Conservation (phyloP, 1,140 invertebrate genomes). For the Drosophila equinoxialis region DNA sequence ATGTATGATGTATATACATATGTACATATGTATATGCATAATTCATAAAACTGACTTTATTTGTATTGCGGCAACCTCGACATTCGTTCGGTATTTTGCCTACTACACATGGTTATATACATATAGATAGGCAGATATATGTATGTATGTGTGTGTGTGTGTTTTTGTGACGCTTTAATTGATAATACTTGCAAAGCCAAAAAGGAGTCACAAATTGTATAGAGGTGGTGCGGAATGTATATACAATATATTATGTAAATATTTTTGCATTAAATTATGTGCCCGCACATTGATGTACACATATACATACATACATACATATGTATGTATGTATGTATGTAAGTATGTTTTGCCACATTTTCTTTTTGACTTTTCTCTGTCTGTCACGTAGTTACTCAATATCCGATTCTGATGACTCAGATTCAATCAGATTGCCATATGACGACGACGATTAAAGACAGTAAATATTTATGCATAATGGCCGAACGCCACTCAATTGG, state of each 20-base stretch:
- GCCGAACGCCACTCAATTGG: not conserved
- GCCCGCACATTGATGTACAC: not conserved
- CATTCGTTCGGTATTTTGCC: conserved; percentile 12
- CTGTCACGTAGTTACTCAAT: not conserved
- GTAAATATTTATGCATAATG: conserved; percentile 5
- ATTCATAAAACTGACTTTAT: conserved; percentile 13
- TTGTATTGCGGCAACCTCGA: conserved; percentile 1
- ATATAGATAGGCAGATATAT: not conserved
- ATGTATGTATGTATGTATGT: not conserved
- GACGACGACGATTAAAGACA: conserved; percentile 4
- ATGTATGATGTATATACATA: no score
- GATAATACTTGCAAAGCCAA: conserved; percentile 1
- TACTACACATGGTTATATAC: not conserved
- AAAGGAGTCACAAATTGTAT: not conserved
- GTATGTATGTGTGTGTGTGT: not conserved
- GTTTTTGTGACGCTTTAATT: not conserved
- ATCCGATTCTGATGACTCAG: conserved; percentile 2
- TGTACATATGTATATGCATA: conserved; percentile 2
- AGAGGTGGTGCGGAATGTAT: no score
- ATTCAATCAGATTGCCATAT: not conserved
- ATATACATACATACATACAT: no score
- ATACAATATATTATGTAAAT: conserved; percentile 1
- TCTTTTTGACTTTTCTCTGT: not conserved
- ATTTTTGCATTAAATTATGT: conserved; percentile 10
- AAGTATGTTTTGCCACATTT: not conserved